Conservation (phyloP, 2,797 vertebrate species). For the Cossypha heuglini region DNA sequence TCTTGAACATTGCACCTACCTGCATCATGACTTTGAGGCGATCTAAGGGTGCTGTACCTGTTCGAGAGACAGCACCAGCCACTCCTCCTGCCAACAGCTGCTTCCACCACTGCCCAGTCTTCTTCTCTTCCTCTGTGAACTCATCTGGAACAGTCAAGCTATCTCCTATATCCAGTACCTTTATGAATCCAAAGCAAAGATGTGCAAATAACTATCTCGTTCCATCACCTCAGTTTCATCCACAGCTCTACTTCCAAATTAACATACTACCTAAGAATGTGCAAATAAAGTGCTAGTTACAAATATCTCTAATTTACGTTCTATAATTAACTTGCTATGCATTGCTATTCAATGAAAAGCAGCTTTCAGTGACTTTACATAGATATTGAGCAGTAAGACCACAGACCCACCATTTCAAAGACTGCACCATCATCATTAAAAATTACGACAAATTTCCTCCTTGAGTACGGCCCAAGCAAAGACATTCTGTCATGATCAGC, state of each 20-base stretch:
- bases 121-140: conserved; percentile 93
- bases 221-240: neutral
- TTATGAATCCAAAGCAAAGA: conserved; percentile 28
- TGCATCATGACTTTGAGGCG: conserved; percentile 97
- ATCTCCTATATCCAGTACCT: conserved; percentile 94
- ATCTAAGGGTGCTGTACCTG: conserved; percentile 91
- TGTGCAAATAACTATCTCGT: neutral
- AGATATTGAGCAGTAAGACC: neutral
- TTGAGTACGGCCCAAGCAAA: conserved; percentile 69
- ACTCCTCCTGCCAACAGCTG: conserved; percentile 88
- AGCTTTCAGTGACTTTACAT: neutral
- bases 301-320: neutral
- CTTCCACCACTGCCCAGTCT: conserved; percentile 89
- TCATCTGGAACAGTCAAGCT: conserved; percentile 91
- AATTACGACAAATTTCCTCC: conserved; percentile 68
- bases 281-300: neutral
- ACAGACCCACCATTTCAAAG: conserved; percentile 78
- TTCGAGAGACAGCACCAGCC: conserved; percentile 90
- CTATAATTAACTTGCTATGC: neutral
- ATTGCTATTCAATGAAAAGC: neutral
- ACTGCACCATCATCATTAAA: conserved; percentile 75
- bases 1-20: conserved; percentile 67
- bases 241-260: neutral
- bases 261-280: neutral
- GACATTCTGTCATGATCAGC: conserved; percentile 51